phyloP scores from a whole-genome alignment of 2,888 invertebrate species.

The Sminthurinus aureus region DNA sequence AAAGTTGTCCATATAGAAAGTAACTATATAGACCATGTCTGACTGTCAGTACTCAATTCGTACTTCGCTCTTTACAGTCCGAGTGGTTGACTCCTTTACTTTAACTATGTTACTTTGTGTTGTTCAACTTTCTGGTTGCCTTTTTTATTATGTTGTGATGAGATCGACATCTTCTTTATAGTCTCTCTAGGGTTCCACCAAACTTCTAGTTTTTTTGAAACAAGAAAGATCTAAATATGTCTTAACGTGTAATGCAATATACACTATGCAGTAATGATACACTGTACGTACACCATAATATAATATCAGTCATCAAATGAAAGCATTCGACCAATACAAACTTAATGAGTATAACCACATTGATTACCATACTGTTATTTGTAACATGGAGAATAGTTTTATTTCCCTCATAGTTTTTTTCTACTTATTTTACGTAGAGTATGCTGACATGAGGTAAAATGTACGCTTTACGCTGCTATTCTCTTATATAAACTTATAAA shows the following conservation, averaged over 20 bases:
- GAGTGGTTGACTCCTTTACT: slow-evolving; percentile 23
- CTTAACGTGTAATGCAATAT: background rate
- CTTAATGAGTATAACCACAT: background rate
- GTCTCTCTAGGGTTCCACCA: background rate
- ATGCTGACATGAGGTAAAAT: too few species aligned
- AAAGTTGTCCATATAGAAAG: slow-evolving; percentile 1
- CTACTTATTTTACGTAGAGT: background rate
- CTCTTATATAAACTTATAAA: too few species aligned
- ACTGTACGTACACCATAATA: too few species aligned
- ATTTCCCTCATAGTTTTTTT: background rate
- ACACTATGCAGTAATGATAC: too few species aligned
- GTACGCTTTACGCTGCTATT: too few species aligned
- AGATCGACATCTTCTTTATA: slow-evolving; percentile 9
- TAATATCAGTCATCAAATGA: background rate
- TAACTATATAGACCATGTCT: background rate
- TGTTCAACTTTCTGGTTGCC: slow-evolving; percentile 54
- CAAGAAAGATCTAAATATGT: background rate
- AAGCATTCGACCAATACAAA: background rate
- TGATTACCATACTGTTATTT: background rate
- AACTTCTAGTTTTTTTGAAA: background rate
- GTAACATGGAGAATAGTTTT: background rate
- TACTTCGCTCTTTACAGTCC: slow-evolving; percentile 6
- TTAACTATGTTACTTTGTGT: slow-evolving; percentile 58
- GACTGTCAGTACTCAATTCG: slow-evolving; percentile 5
- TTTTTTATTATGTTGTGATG: slow-evolving; percentile 12